These are phyloP conservation scores for Hyppa rectilinea DNA, from an alignment of 2,888 invertebrate genomes.

Conservation along the genomic window DNA sequence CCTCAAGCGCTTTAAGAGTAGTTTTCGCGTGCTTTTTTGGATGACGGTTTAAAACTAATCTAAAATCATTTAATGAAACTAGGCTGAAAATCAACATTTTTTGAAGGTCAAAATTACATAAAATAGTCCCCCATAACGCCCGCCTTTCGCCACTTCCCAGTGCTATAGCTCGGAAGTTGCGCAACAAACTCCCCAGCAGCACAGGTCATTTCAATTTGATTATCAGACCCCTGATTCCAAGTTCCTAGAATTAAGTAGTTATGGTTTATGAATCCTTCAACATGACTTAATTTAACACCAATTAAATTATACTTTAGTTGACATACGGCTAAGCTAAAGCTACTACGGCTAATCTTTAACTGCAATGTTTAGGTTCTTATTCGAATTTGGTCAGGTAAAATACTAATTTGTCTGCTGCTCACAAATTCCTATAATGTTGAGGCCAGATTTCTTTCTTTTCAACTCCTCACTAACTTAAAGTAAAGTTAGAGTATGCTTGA, in stretches of 20 bases:
- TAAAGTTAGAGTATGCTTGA: no score
- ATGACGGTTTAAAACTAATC: no score
- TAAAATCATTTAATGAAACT: no score
- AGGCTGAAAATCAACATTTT: no score
- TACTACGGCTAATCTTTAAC: not conserved
- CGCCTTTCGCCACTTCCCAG: no score
- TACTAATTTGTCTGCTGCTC: not conserved
- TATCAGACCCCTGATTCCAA: not conserved
- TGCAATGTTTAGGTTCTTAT: not conserved
- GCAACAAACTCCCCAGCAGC: no score
- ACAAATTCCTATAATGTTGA: not conserved
- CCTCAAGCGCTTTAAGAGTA: constrained; percentile 15
- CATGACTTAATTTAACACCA: not conserved
- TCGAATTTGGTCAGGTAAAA: not conserved
- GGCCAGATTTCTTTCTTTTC: constrained; percentile 1
- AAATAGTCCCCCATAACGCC: no score
- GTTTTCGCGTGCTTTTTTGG: not conserved
- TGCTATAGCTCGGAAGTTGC: no score
- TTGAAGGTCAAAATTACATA: no score
- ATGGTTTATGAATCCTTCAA: not conserved
- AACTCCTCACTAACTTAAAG: constrained; percentile 21
- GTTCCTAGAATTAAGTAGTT: not conserved
- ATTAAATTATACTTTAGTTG: constrained; percentile 1
- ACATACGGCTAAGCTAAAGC: no score
- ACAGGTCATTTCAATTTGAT: no score